Base-by-base conservation (phyloP, 2,888 invertebrate genomes). In the Mystacides longicornis region DNA sequence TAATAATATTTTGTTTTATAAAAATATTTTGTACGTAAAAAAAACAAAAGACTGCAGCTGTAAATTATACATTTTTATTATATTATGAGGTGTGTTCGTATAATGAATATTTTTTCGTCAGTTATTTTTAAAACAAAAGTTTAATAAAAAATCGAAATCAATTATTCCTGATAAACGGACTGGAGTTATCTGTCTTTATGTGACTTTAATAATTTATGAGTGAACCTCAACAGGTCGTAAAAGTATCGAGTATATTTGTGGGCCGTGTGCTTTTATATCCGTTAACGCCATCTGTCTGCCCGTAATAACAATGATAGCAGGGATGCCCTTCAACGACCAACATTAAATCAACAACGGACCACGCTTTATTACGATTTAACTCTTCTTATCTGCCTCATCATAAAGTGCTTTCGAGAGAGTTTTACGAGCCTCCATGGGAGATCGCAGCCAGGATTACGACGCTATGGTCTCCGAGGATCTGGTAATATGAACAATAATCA, bases 401-500 rank as follows among this genome's bases (percentile, higher is more conserved):
- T 50, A 51, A 52, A 52, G 52, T 52, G 49, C 56, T 37, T 14
- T 16, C n/a, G n/a, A n/a, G 56, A 49, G 45, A 56, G 23, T 37
- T 56, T 56, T 49, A 52, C 56, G 52, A 43, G 23, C 37, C 48
- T 48, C 50, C 54, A 50, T 51, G 73, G 75, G 72, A 69, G 68
- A 37, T 20, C 54, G 16, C 37, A 16, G 21, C 16, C 3, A 4
- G n/a, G 16, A 16, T n/a, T 37, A n/a, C n/a, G 19, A 43, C 31
- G 37, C 46, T 21, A 33, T 37, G 47, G 7, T 37, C 37, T 37
- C 37, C 37, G 14, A 37, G 14, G 37, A 37, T 27, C 5, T 27
- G 14, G 3, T 37, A 37, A 37, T 37, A 56, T 57, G 59, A 37
- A 37, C 14, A 37, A 37, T 37, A 5, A 27, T 7, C 14, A 37